A percentile compares a stretch with the other conserved stretches of the same genome.
Evolutionary conservation across 2,888 invertebrate genomes (phyloP).

Genomic region (Cheilosia soror): DNA sequence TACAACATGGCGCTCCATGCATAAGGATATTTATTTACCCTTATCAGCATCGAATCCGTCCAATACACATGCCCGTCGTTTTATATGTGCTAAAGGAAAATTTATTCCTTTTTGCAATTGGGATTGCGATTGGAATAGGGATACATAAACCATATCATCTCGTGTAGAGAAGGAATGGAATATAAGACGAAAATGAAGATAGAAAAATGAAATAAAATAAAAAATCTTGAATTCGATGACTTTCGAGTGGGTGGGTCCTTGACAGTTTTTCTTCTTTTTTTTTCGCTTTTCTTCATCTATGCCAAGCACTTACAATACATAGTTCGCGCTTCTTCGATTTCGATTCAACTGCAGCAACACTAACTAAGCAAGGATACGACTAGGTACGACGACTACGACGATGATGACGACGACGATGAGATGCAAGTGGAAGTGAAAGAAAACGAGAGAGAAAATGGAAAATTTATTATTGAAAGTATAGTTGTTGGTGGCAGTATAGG

Average conservation of each 20-base stretch:
- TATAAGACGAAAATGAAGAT: conserved; percentile 54
- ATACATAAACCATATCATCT: conserved; percentile 49
- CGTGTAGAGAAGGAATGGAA: conserved; percentile 31
- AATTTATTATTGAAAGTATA: conserved; percentile 73
- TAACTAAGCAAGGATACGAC: conserved; percentile 26
- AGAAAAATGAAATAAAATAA: not conserved
- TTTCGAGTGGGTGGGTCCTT: conserved; percentile 73
- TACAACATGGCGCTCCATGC: conserved; percentile 31
- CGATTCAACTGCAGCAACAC: conserved; percentile 55
- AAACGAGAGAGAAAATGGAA: conserved; percentile 69
- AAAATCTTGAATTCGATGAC: conserved; percentile 72
- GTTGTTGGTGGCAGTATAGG: conserved; percentile 26
- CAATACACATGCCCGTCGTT: conserved; percentile 61
- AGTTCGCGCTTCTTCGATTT: conserved; percentile 75
- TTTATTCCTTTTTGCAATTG: conserved; percentile 39
- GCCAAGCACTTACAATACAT: conserved; percentile 64
- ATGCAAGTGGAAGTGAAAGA: conserved; percentile 54
- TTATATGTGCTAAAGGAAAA: conserved; percentile 51
- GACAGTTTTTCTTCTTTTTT: conserved; percentile 39
- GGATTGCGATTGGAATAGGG: not conserved
- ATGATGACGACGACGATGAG: conserved; percentile 12
- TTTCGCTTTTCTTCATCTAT: conserved; percentile 16
- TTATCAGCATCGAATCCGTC: conserved; percentile 71
- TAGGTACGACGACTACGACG: too few relatives aligned
- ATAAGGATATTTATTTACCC: conserved; percentile 67